Base-by-base conservation (phyloP, 2,113 vertebrate species). In the Cyprinodon variegatus region DNA sequence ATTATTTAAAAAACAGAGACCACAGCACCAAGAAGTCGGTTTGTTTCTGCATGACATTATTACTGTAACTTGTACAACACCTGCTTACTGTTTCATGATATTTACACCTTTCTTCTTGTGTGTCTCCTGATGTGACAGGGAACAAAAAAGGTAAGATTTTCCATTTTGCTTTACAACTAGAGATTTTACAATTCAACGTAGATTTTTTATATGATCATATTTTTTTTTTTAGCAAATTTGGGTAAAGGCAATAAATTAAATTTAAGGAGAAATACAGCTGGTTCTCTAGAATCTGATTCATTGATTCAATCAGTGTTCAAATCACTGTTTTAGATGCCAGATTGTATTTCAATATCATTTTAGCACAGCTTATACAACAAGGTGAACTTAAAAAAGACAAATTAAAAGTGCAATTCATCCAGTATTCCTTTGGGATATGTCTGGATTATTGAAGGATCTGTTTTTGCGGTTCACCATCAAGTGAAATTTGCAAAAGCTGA, bases 131-230 rank as follows among this genome's bases (percentile, higher is more conserved):
- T 87, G 78, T 90, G 66, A 60, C 94, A 99, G 97, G 94, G 96
- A 97, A 88, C 96, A 97, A 81, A 98, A 97, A 94, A 96, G 96
- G 98, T 99, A 95, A 98, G 97, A 92, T 53, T 4, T 61, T 92
- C 3, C 14, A 3, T 61, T 29, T 53, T 65, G 5, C 45, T 53
- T 2, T 15, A 37, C 38, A 39, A 37, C 1, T 40, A 15, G 48
- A 62, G 5, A 45, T 20, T 59, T 20, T 15, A 38, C 37, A 14
- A 48, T 70, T 12, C 4, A 22, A 15, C 15, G 38, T 48, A 67
- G 15, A 45, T 43, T 14, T 4, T 13, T 5, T 11, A 39, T 40
- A 22, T 14, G 11, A n/a, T 15, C 46, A 3, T 45, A 8, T 1
- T 37, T 43, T 66, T 38, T 38, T 39, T 63, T 17, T 39, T 39